These are phyloP conservation scores for Mesocricetus auratus DNA, from an alignment of 2,113 vertebrate species.

Conservation along the genomic window DNA sequence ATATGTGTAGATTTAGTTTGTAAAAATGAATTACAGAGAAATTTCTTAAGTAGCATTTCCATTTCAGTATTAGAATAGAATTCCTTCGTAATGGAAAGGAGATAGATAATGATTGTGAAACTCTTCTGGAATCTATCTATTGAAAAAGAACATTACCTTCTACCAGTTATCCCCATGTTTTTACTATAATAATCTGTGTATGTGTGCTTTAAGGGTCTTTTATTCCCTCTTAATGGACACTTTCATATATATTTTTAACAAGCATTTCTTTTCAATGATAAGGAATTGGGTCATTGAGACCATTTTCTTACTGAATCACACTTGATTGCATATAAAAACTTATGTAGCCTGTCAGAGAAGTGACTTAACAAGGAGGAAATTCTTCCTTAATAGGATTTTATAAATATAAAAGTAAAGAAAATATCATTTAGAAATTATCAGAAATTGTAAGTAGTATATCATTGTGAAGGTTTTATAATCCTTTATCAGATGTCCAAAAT, in stretches of 20 bases:
- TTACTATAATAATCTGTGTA: slow-evolving; percentile 35
- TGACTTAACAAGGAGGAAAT: slow-evolving; percentile 48
- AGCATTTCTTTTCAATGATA: slow-evolving; percentile 33
- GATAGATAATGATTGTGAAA: background rate
- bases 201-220: slow-evolving; percentile 14
- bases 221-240: background rate
- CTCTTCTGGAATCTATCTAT: background rate
- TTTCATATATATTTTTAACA: slow-evolving; percentile 49
- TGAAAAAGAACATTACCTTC: slow-evolving; percentile 14
- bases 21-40: slow-evolving; percentile 26
- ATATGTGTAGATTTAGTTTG: background rate
- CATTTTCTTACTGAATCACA: slow-evolving; percentile 47
- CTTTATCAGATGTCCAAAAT: slow-evolving; percentile 54
- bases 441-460: slow-evolving; percentile 47
- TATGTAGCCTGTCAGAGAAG: slow-evolving; percentile 34
- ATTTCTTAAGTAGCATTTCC: slow-evolving; percentile 41
- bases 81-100: background rate
- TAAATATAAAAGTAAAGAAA: slow-evolving; percentile 58
- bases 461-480: slow-evolving; percentile 16
- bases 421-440: slow-evolving; percentile 37
- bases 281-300: slow-evolving; percentile 25
- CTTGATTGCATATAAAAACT: slow-evolving; percentile 9
- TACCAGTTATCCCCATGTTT: background rate
- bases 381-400: slow-evolving; percentile 43
- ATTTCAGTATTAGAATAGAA: slow-evolving; percentile 51